Evolutionary conservation across 2,888 invertebrate genomes (phyloP).

Genomic region (Lottia gigantea): DNA sequence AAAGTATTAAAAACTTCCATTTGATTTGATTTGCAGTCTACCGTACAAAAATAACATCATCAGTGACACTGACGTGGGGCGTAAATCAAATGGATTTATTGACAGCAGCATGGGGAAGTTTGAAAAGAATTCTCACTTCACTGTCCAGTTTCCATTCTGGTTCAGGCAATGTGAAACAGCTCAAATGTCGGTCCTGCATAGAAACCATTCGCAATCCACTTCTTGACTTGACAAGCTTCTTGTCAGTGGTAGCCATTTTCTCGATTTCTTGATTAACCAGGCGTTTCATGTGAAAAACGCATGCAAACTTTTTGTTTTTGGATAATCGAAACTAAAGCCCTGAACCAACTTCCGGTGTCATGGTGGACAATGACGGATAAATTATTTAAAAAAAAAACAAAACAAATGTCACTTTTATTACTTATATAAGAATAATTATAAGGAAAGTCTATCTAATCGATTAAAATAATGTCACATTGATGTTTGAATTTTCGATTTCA

Average conservation of each 20-base stretch:
- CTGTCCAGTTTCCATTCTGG: constrained; percentile 70
- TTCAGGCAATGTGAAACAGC: constrained; percentile 70
- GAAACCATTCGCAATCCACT: constrained; percentile 70
- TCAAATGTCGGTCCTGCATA: constrained; percentile 63
- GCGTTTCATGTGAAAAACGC: neutral
- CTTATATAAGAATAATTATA: too few species aligned
- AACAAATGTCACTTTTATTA: too few species aligned
- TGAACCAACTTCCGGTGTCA: constrained; percentile 1
- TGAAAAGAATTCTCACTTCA: constrained; percentile 57
- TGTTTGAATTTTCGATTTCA: too few species aligned
- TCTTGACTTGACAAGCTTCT: constrained; percentile 68
- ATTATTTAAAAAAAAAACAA: too few species aligned
- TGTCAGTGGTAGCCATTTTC: constrained; percentile 54
- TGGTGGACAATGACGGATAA: neutral
- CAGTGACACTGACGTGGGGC: too few species aligned
- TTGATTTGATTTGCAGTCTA: too few species aligned
- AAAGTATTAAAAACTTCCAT: too few species aligned
- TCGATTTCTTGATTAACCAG: neutral
- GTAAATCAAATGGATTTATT: too few species aligned
- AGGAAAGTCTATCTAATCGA: too few species aligned
- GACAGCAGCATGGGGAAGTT: too few species aligned
- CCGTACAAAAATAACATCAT: too few species aligned
- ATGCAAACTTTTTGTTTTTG: neutral
- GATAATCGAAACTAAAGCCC: neutral
- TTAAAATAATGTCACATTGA: too few species aligned